Percentiles rank a stretch among this genome's conserved stretches.
These are phyloP conservation scores for Trilocha varians DNA, from an alignment of 2,888 invertebrate species.

Conservation along the genomic window DNA sequence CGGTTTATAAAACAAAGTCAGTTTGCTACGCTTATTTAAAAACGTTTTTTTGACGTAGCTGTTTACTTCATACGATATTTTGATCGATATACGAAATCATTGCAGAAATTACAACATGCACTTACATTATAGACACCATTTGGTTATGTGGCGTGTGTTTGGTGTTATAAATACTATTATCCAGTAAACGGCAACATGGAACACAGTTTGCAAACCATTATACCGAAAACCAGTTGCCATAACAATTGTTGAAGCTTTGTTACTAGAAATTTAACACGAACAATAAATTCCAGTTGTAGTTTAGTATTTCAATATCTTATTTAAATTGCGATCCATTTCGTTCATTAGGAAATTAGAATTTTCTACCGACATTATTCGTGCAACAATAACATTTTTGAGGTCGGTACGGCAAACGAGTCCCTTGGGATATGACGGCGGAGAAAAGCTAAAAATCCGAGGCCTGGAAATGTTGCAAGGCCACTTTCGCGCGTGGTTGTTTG, in stretches of 20 bases:
- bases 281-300: no score
- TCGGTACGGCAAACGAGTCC: neutral
- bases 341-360: neutral
- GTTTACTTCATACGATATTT: neutral
- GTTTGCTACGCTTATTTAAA: slow-evolving; percentile 11
- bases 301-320: neutral
- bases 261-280: no score
- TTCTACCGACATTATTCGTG: neutral
- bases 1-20: slow-evolving; percentile 15
- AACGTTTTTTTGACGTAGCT: slow-evolving; percentile 7
- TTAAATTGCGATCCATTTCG: neutral
- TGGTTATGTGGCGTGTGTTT: no score
- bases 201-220: no score
- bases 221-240: no score
- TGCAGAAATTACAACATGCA: neutral
- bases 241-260: no score
- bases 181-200: no score
- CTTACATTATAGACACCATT: no score
- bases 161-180: no score
- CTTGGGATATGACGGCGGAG: neutral
- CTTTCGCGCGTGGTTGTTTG: no score
- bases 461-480: neutral
- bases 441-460: neutral
- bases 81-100: neutral
- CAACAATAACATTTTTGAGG: neutral